These are phyloP conservation scores for Rhinolophus ferrumequinum DNA, from an alignment of 2,113 vertebrate genomes.

Conservation along the genomic window DNA sequence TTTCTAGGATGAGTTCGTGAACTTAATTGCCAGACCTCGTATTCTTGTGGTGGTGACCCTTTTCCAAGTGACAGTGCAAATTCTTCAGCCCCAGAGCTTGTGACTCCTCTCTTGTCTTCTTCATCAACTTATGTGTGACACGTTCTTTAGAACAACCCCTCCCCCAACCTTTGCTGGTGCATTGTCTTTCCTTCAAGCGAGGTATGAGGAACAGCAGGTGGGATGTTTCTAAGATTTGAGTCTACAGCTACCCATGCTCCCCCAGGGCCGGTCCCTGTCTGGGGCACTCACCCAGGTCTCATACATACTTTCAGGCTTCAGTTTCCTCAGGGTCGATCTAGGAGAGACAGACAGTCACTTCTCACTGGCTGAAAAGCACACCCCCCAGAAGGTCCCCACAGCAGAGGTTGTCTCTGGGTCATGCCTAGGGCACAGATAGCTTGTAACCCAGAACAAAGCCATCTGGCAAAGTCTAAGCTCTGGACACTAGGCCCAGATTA, in stretches of 20 bases:
- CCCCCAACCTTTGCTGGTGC: not conserved
- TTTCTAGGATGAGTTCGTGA: too few relatives aligned
- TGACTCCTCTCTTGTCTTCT: not conserved
- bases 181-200: not conserved
- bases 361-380: not conserved
- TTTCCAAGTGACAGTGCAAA: not conserved
- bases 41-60: not conserved
- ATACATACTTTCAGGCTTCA: constrained; percentile 94
- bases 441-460: constrained; percentile 32
- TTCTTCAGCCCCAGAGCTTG: not conserved
- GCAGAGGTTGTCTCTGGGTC: not conserved
- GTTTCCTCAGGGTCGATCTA: constrained; percentile 94
- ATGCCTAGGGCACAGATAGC: constrained; percentile 36
- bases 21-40: too few relatives aligned
- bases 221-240: not conserved
- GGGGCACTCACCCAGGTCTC: constrained; percentile 92
- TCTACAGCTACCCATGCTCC: not conserved
- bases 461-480: constrained; percentile 22
- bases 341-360: not conserved
- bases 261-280: not conserved
- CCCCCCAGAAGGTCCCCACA: not conserved
- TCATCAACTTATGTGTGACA: not conserved
- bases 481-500: constrained; percentile 31
- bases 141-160: not conserved
- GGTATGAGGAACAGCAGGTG: not conserved